Base-by-base conservation (phyloP, 2,888 invertebrate genomes). In the Caenorhabditis sp. region DNA sequence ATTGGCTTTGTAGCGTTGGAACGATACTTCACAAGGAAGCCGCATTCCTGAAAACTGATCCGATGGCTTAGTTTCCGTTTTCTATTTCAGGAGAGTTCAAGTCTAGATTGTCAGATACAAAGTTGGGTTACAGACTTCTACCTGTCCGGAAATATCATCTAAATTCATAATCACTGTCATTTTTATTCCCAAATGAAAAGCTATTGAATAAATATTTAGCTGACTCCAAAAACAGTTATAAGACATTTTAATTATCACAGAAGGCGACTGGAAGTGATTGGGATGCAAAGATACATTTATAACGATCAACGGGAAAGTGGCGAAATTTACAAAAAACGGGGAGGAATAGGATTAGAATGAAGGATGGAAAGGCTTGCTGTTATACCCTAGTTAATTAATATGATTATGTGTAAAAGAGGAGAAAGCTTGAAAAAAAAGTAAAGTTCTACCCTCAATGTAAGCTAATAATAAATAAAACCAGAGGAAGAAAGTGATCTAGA, bases 401-500 rank as follows among this genome's bases (percentile, higher is more conserved):
- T 66, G 51, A 51, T 51, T 28, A 47, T 44, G 38, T 26, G n/a
- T 14, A 35, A 68, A 24, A 26, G 35, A 54, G 24, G 24, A 63
- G n/a, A 47, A 58, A n/a, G n/a, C n/a, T n/a, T n/a, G n/a, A n/a
- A 44, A 80, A 80, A 44, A 49, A 73, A 1, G n/a, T 44, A 58
- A 49, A 47, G 8, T 31, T 49, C 59, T 51, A 73, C 44, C 70
- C 70, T 58, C 56, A 70, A 58, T 58, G 14, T 28, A 58, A 28
- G n/a, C 70, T 70, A 63, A 38, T 24, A 38, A 35, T 41, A 28
- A 38, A 44, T 63, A n/a, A 44, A 26, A 19, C 66, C 56, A 28
- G 26, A 80, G 66, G 68, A 68, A 56, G 69, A 68, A 80, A 68
- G 44, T 14, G 47, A 69, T 86, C 75, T 54, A 89, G 22, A 89